These are phyloP conservation scores for Barypeithes pellucidus DNA, from an alignment of 2,888 invertebrate species.

Conservation along the genomic window DNA sequence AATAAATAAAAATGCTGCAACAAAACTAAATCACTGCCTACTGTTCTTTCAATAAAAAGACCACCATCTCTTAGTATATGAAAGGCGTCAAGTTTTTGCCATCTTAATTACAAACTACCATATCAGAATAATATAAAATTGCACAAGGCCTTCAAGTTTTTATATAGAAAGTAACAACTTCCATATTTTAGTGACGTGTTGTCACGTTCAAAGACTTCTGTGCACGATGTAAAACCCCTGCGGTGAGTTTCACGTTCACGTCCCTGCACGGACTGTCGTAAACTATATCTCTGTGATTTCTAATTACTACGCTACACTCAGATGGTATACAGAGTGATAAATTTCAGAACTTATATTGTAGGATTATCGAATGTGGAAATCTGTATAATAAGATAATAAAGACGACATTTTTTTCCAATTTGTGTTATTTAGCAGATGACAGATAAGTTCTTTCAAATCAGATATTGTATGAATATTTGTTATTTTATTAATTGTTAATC, in stretches of 20 bases:
- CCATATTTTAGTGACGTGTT: constrained; percentile 68
- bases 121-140: not conserved
- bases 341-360: constrained; percentile 12
- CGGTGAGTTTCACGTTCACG: constrained; percentile 39
- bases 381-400: constrained; percentile 5
- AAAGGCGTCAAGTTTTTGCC: not conserved
- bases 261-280: constrained; percentile 37
- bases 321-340: constrained; percentile 41
- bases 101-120: not conserved
- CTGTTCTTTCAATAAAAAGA: too few species aligned
- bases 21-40: too few species aligned
- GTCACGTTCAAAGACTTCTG: constrained; percentile 68
- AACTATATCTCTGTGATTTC: constrained; percentile 45
- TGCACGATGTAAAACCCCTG: constrained; percentile 62
- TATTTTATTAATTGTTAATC: too few species aligned
- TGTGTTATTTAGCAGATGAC: too few species aligned
- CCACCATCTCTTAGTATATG: not conserved
- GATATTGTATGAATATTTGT: too few species aligned
- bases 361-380: not conserved
- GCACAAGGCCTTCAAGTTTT: not conserved
- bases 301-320: constrained; percentile 40
- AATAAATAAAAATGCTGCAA: too few species aligned
- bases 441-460: too few species aligned
- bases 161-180: constrained; percentile 56
- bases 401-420: too few species aligned